phyloP scores from a whole-genome alignment of 2,797 vertebrate genomes.

The Poliocrania exsul region DNA sequence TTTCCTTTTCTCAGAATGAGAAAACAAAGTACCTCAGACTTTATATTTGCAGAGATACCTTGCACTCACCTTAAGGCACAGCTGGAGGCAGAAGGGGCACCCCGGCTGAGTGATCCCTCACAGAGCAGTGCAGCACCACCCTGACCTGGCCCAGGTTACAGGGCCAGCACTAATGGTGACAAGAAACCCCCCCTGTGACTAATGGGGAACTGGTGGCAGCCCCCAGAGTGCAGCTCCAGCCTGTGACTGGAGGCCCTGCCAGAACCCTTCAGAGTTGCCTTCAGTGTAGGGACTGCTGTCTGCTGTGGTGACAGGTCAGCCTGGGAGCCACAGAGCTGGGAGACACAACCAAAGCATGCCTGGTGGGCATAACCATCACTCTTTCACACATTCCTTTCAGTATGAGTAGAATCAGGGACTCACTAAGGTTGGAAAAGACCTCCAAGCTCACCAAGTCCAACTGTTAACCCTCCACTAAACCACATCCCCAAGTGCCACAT shows the following conservation, averaged over 20 bases:
- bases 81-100: not conserved
- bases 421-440: too few species aligned
- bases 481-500: too few species aligned
- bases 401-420: too few species aligned
- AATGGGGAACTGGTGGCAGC: not conserved
- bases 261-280: not conserved
- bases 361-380: fast-evolving
- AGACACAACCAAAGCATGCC: not conserved
- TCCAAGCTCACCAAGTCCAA: too few species aligned
- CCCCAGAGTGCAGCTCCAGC: not conserved
- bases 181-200: fast-evolving
- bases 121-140: not conserved
- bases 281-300: fast-evolving
- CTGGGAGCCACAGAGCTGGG: not conserved
- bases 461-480: too few species aligned
- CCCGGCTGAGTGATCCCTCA: not conserved
- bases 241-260: not conserved
- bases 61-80: not conserved
- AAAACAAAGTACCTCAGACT: not conserved
- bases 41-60: not conserved
- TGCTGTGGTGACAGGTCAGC: fast-evolving
- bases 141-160: not conserved
- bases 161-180: fast-evolving
- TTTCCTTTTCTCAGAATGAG: not conserved
- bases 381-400: too few species aligned